A percentile compares a stretch with the other conserved stretches of the same genome.
These are phyloP conservation scores for Galbula dea DNA, from an alignment of 2,113 vertebrate genomes.

Conservation along the genomic window DNA sequence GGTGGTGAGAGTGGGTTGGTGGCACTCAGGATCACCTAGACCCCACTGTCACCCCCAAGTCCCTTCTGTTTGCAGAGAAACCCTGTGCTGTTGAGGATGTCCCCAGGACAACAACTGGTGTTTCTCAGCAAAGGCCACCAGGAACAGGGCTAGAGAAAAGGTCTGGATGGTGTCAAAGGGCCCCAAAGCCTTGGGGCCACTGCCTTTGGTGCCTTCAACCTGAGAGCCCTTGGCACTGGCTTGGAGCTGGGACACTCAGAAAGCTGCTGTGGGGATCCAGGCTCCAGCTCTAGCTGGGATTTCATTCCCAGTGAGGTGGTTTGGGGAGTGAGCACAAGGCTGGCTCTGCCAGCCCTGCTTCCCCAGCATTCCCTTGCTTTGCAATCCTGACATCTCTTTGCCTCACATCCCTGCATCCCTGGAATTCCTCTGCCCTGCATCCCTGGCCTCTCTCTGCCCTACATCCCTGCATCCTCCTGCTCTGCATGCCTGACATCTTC, in stretches of 20 bases:
- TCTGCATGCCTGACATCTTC: no score
- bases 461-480: no score
- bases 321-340: fast-evolving
- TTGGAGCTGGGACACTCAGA: neutral
- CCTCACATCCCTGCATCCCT: no score
- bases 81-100: fast-evolving
- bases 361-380: neutral
- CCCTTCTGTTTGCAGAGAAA: fast-evolving
- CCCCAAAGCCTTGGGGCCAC: neutral
- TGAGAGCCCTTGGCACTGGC: neutral
- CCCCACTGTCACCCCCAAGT: neutral
- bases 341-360: neutral
- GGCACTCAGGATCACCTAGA: fast-evolving
- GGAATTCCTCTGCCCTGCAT: no score
- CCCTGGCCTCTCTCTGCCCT: neutral
- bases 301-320: neutral
- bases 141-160: neutral
- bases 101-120: neutral
- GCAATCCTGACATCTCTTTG: neutral
- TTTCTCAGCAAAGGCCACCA: fast-evolving
- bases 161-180: fast-evolving
- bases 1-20: neutral
- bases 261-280: fast-evolving
- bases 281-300: neutral
- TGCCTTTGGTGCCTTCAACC: neutral